Evolutionary conservation across 1,140 invertebrate genomes (phyloP), one percentile per base, ranked within the genome.

Genomic region (Bilobella aurantiaca): DNA sequence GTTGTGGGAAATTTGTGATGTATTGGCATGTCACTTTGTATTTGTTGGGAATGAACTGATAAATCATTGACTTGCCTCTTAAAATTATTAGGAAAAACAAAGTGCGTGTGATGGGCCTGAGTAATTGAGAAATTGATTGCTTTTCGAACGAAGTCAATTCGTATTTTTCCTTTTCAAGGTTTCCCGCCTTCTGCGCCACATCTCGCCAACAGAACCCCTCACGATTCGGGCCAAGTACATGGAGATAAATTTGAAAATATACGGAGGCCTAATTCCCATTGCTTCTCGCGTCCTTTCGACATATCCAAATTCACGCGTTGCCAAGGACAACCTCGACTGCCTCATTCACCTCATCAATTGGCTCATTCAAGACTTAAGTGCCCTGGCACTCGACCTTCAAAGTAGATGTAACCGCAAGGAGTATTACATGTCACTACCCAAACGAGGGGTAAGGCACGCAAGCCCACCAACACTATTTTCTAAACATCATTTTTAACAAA

Each of bases 271-370:
- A 86, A 90, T 96, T 34, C 85, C 97, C 64, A 89, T 91, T 64
- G 93, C 96, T 29, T 91, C 93, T 60, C 86, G 93, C 69, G 95
- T 93, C 28, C 79, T 98, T 57, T 91, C 89, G 63, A 85, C 88
- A 75, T 88, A 96, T 81, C 91, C 95, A 0, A 87, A 85, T 58
- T 96, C 93, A 75, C 93, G 96, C 79, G 96, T 96, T 65, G 93
- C 93, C 32, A 87, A 93, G 75, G 96, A 98, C 77, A 98, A 98
- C 81, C 83, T 98, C 18, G 68, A 70, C 31, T 46, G 97, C 58
- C 98, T 98, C 78, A 86, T 92, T 53, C 94, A 98, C 75, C 94
- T 96, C 84, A 98, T 96, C 93, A 90, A 94, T 72, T 89, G 90
- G 79, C 81, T 97, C 47, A 87, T 94, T 70, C 87, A 87, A 28